These are phyloP conservation scores for Microtus ochrogaster DNA, from an alignment of 2,113 vertebrate genomes.

Conservation along the genomic window DNA sequence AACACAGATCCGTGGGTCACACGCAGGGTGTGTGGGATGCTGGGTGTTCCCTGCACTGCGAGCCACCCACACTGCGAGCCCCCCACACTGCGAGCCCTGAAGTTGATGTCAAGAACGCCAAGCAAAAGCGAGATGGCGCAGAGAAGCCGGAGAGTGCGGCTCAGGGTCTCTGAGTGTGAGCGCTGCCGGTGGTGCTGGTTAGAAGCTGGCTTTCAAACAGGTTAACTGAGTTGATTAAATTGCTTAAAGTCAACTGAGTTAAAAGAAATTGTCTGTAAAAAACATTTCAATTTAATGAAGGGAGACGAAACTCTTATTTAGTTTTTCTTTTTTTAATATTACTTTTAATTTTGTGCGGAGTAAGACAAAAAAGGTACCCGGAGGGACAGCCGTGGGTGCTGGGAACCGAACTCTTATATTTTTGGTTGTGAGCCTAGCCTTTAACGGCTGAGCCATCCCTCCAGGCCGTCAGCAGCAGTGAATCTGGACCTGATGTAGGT, in stretches of 20 bases:
- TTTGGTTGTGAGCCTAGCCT: conserved; percentile 27
- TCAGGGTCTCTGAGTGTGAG: background rate
- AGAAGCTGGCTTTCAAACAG: background rate
- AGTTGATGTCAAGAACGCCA: background rate
- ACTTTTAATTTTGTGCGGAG: background rate
- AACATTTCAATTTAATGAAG: too few species aligned
- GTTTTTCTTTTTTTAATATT: background rate
- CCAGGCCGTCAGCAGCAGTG: rapidly evolving
- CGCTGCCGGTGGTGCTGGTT: background rate
- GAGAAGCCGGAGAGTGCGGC: background rate
- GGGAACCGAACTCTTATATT: background rate
- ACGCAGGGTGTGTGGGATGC: background rate
- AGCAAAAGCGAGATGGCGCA: background rate
- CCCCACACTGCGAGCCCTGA: background rate
- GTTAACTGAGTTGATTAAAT: background rate
- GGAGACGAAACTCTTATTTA: too few species aligned
- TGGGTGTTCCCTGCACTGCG: background rate
- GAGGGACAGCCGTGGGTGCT: background rate
- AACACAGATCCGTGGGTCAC: background rate
- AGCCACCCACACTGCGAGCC: background rate
- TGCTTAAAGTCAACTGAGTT: too few species aligned
- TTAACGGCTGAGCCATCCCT: conserved; percentile 29
- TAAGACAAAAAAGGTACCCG: background rate
- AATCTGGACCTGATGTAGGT: background rate
- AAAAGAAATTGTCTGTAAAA: too few species aligned